Base-by-base conservation (phyloP, 2,888 invertebrate species). In the Tetragonisca angustula region DNA sequence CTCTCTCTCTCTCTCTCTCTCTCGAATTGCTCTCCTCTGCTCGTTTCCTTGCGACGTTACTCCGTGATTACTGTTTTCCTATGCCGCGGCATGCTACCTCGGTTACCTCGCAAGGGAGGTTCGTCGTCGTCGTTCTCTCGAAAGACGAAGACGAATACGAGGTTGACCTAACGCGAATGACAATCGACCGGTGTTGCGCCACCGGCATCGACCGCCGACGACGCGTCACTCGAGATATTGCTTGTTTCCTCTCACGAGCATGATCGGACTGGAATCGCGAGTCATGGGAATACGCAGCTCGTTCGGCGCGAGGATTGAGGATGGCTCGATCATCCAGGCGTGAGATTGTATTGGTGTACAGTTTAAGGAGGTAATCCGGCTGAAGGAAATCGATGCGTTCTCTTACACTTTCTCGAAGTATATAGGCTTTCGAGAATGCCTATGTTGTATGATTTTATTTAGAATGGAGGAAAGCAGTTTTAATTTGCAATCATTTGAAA, bases 61-160 rank as follows among this genome's bases (percentile, higher is more conserved):
- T 84, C 89, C 86, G 88, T 93, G 93, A 93, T 93, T 93, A 92
- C 93, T 92, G 93, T 92, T 93, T 93, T 92, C 92, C 92, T 92
- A 91, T 88, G 90, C 90, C 89, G 77, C 84, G 75, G 77, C 87
- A 84, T 86, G 81, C 83, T 70, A 84, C 87, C 86, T 81, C 83
- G 83, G 84, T 89, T 78, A 81, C 83, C 90, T 91, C 92, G 89
- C 81, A 87, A 89, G 91, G 90, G 87, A 90, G 62, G 81, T 43
- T 43, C 62, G 62, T 71, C 70, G 64, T 64, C 70, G 79, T 74
- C 79, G 69, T 79, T 68, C 74, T 68, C 74, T 65, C 85, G 81
- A 71, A 77, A 77, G 81, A 70, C 81, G 19, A 50, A 64, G 43
- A 17, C 32, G 81, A 79, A 79, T 36, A 84, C 64, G 56, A 62